Evolutionary conservation across 2,113 vertebrate species (phyloP).

Genomic region (Manacus vitellinus): DNA sequence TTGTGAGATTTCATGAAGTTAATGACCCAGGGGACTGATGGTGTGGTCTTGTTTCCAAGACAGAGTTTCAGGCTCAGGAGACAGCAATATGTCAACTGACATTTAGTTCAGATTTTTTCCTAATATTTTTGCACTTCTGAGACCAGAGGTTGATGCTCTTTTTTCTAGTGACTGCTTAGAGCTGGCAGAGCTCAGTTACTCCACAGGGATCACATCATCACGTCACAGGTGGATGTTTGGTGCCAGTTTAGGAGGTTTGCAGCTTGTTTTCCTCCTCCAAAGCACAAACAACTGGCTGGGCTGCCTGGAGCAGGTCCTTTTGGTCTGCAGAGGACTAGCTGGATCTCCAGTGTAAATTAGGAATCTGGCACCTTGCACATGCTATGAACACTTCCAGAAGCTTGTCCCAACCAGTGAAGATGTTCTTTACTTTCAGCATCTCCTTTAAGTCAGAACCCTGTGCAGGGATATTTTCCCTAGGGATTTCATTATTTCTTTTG

Average conservation of each 20-base stretch:
- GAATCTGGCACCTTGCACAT: background rate
- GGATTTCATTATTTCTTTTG: background rate
- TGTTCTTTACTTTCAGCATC: background rate
- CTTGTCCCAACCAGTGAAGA: background rate
- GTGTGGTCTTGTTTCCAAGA: background rate
- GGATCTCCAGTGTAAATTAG: background rate
- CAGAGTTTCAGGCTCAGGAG: background rate
- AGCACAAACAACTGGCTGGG: background rate
- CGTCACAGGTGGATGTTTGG: background rate
- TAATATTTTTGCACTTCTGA: background rate
- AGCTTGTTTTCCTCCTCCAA: background rate
- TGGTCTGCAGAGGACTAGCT: background rate
- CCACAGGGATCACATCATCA: background rate
- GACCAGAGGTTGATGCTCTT: background rate
- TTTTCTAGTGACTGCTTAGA: background rate
- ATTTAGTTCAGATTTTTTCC: background rate
- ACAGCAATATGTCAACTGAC: background rate
- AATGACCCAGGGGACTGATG: background rate
- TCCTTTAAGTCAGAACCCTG: background rate
- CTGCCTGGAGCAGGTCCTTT: background rate
- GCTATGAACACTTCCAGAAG: background rate
- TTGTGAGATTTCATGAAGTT: background rate
- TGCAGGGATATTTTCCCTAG: background rate
- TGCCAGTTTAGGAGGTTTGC: background rate
- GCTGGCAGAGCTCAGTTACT: background rate